Evolutionary conservation across 1,140 invertebrate genomes (phyloP), one percentile per base, ranked within the genome.

Genomic region (Drosophila gunungcola): DNA sequence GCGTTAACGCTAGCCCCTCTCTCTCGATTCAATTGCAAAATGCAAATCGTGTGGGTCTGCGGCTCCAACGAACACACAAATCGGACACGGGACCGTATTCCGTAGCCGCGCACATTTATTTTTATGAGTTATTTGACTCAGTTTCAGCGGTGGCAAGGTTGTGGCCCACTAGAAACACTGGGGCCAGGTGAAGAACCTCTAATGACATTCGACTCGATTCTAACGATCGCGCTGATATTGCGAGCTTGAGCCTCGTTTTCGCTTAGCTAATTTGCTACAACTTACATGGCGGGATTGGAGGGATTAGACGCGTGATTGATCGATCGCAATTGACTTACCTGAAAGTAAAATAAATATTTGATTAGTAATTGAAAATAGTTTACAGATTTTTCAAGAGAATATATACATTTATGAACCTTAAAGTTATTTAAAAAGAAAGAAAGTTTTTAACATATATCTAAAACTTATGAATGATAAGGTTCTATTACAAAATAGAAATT

Each of bases 41-140:
- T 80, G 72, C 64, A 88, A 88, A 82, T 88, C 56, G 75, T 58
- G 80, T 84, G 58, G 60, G 63, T 48, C 53, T 62, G 29, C 43
- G 41, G 52, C 56, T 48, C 36, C 38, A 25, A 62, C 48, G 41
- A 25, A 32, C 27, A 48, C 13, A 54, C 6, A 29, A 34, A 63
- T 49, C 46, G 46, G 46, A 49, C 12, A 32, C n/a, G 48, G 32
- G 27, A 52, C 49, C 13, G 21, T 48, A 73, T 43, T 52, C 29
- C 48, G 52, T 21, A 45, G 42, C 62, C 16, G 41, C 46, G 29
- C 21, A 62, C 54, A 68, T 84, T 84, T 63, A 73, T 72, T 80
- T 67, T 51, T 45, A 78, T 75, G 69, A 86, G 78, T 78, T 86
- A 82, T 78, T 81, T 78, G 74, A 86, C 68, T 81, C 41, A 68